A percentile compares a stretch with the other conserved stretches of the same genome.
phyloP scores from a whole-genome alignment of 2,113 vertebrate species.

The Protobothrops mucrosquamatus region DNA sequence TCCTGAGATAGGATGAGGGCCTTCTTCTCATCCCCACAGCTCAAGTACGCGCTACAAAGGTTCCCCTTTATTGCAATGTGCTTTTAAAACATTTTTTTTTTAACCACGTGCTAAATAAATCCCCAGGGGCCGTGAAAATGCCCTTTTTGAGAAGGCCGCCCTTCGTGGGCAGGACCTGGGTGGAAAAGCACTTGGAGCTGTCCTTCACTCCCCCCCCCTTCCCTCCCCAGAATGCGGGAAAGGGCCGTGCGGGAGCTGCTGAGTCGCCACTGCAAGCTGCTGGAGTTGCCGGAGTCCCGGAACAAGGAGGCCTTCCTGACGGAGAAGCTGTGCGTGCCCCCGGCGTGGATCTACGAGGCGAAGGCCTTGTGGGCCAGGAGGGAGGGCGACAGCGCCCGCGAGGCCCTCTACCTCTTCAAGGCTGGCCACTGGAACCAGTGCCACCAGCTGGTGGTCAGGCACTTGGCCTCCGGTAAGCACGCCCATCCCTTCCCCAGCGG shows the following conservation, averaged over 20 bases:
- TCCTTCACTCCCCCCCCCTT: neutral
- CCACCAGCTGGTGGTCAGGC: constrained; percentile 85
- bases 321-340: constrained; percentile 78
- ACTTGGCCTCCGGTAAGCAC: constrained; percentile 88
- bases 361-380: constrained; percentile 82
- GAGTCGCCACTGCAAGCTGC: constrained; percentile 78
- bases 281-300: constrained; percentile 74
- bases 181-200: neutral
- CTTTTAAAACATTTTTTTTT: too few relatives aligned
- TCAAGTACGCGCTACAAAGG: too few relatives aligned
- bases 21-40: too few relatives aligned
- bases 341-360: constrained; percentile 88
- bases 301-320: constrained; percentile 85
- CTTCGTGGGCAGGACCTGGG: neutral
- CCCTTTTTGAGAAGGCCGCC: neutral
- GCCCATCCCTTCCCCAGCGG: rapidly evolving
- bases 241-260: constrained; percentile 84
- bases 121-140: too few relatives aligned
- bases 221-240: constrained; percentile 69
- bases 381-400: constrained; percentile 74
- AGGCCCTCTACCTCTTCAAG: constrained; percentile 87
- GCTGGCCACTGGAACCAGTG: constrained; percentile 90
- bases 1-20: too few relatives aligned
- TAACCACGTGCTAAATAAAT: too few relatives aligned
- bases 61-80: too few relatives aligned